Evolutionary conservation across 2,113 vertebrate genomes (phyloP), one percentile per base, ranked within the genome.

Genomic region (Butorides virescens): DNA sequence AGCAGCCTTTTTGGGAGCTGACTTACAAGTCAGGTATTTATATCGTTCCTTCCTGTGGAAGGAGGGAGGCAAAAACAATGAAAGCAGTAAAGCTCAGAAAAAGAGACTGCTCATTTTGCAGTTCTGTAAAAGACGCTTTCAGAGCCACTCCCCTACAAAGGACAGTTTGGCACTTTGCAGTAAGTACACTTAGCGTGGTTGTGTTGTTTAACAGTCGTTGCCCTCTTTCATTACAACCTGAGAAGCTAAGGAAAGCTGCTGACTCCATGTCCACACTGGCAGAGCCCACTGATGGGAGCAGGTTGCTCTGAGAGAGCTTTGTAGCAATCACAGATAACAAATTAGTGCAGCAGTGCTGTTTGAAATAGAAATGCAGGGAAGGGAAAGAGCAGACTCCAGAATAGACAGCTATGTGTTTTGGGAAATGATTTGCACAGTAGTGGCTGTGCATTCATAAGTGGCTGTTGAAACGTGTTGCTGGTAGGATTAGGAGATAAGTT

Each of bases 381-480:
- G 52, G 85, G 73, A 30, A 84, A 82, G 56, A 91, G 56, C 21
- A 10, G 65, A 34, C 86, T 84, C 67, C 75, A 58, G 96, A 88
- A 75, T 15, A 96, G 93, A 68, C 65, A 90, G 86, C 78, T 46
- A 16, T 12, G 52, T 97, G 93, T 95, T 96, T 88, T 50, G 94
- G 78, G 91, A 96, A 93, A 71, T 74, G 68, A 92, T 96, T 92
- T 86, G 26, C 68, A 49, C 36, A 7, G 72, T 15, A 26, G 75
- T 86, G 91, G 62, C 73, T 76, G 59, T 26, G 59, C 70, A 39
- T 90, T 95, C 5, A 4, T 95, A 95, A 98, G 97, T 97, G 95
- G 93, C 92, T 97, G 91, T 93, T 97, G 97, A 98, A 98, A 97
- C 80, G 92, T 96, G 85, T 72, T 93, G 67, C 86, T 97, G 93